Evolutionary conservation across 2,888 invertebrate genomes (phyloP), one percentile per base, ranked within the genome.

Genomic region (Agonopterix arenella): DNA sequence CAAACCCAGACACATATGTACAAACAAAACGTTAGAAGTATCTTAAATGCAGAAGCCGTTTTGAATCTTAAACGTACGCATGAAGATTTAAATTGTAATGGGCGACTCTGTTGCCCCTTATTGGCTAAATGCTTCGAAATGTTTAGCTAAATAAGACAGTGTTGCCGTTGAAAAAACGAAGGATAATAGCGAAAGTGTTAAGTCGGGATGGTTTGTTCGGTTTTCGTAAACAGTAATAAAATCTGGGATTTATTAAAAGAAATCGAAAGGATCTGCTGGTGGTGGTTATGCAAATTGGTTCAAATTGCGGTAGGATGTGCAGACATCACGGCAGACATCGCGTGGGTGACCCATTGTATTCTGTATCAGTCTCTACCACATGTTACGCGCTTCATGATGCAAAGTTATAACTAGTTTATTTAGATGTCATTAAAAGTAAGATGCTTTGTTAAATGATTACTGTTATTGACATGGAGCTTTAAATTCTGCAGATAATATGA

Each of bases 181-280:
- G 73, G 73, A 78, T 77, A 80, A 78, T 75, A 84, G 81, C 75
- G 82, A 84, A 84, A 85, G 85, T 88, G 84, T 85, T 83, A 83
- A 72, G 70, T 67, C 68, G 65, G 66, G 62, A 73, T 76, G 68
- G 76, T 79, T 81, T 76, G 74, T 76, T 66, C 69, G 64, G 60
- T 65, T 72, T 72, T 71, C 73, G 71, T 72, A 68, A 68, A 74
- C 65, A 72, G 50, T 45, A 52, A 62, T 64, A 65, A 67, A 73
- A 73, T 70, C 70, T 70, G 28, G 28, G 28, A 5, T 28, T 68
- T 72, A 70, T 72, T 72, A 71, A 70, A 66, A 68, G 66, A 64
- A 61, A 59, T 52, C 56, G 57, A 58, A 64, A 63, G 60, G 62
- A 13, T 43, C 61, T 28, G 43, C 16, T 62, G 64, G 67, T 69